Base-by-base conservation (phyloP, 2,888 invertebrate genomes). In the Liopterus haemorrhoidalis region DNA sequence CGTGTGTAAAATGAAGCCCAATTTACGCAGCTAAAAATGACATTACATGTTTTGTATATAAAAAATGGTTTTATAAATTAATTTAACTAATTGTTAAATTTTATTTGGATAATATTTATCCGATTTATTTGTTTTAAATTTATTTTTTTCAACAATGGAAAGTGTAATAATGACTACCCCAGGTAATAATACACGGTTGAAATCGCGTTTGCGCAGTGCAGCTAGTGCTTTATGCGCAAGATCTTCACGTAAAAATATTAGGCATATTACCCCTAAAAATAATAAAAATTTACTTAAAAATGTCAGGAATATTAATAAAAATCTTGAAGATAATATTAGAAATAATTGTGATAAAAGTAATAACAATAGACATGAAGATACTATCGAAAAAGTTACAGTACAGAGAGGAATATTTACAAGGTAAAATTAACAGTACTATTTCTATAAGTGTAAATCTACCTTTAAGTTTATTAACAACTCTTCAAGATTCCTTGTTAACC, bases 151-250 rank as follows among this genome's bases (percentile, higher is more conserved):
- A 49, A 49, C 37, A 49, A 74, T 74, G 74, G 74, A 74, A 61
- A 70, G 73, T 62, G 73, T 73, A 56, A 54, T 60, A 40, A 67
- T 74, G 57, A 70, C 72, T 64, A 69, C 72, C 58, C 67, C 71
- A 45, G 70, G 67, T 55, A 70, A 67, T 54, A 71, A 64, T 57
- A 68, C 52, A 35, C 54, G 57, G 19, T 49, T 56, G 40, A 51
- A 70, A 69, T 42, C 69, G 69, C 58, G 63, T 69, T 71, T 49
- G 70, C 73, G 64, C 68, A 72, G 61, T 63, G 72, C 62, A 20
- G 54, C 50, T 5, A 54, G 43, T 40, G 25, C 33, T 2, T 42
- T 53, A 48, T 52, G 55, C 43, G 48, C 53, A 45, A 48, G 54
- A 24, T 52, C 25, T 43, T 53, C 53, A 21, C 45, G 40, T 22